A percentile compares a stretch with the other conserved stretches of the same genome.
These are phyloP conservation scores for Hoplodrina blanda DNA, from an alignment of 2,888 invertebrate genomes.

Conservation along the genomic window DNA sequence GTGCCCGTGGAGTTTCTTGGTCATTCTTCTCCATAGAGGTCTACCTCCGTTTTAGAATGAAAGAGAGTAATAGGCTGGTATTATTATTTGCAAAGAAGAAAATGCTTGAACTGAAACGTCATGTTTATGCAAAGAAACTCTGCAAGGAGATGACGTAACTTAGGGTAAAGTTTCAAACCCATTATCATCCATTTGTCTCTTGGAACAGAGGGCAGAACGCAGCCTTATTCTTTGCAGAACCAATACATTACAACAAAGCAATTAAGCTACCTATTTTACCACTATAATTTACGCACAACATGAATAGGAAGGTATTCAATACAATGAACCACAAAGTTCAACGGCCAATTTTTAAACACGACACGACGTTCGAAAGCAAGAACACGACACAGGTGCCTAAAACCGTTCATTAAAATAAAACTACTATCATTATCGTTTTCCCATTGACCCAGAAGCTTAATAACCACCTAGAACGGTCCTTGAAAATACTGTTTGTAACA, in stretches of 20 bases:
- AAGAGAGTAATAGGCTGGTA: too few relatives aligned
- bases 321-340: conserved; percentile 16
- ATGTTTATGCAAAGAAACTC: too few relatives aligned
- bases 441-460: conserved; percentile 60
- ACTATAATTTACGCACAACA: neutral
- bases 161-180: too few relatives aligned
- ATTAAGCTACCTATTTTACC: neutral
- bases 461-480: conserved; percentile 57
- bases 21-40: too few relatives aligned
- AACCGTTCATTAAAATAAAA: conserved; percentile 58
- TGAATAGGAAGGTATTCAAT: neutral
- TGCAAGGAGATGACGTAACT: too few relatives aligned
- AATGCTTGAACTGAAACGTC: too few relatives aligned
- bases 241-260: neutral
- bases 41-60: too few relatives aligned
- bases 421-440: conserved; percentile 54
- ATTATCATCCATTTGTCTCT: too few relatives aligned
- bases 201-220: too few relatives aligned
- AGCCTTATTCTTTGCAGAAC: neutral
- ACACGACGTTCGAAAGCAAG: conserved; percentile 43
- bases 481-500: conserved; percentile 51
- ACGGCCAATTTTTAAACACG: conserved; percentile 40
- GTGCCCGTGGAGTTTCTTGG: too few relatives aligned
- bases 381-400: conserved; percentile 32
- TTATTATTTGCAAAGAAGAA: too few relatives aligned